These are phyloP conservation scores for Pogonomyrmex barbatus DNA, from an alignment of 1,140 invertebrate species.

Conservation along the genomic window DNA sequence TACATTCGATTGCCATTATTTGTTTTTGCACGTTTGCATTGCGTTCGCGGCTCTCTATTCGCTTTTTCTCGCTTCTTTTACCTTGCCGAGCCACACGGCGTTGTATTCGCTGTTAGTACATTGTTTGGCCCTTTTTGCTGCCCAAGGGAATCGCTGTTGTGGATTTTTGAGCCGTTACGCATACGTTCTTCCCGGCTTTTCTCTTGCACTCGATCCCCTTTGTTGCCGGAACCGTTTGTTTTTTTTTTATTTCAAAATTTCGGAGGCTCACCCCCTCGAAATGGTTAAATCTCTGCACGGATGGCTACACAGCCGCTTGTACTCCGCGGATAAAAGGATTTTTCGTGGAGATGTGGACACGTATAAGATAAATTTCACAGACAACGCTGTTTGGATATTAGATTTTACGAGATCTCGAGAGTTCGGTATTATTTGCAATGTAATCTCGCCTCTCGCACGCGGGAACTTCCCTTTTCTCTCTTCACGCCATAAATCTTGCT, in stretches of 20 bases:
- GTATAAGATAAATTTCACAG: conserved; percentile 18
- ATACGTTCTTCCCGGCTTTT: conserved; percentile 22
- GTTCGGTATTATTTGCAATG: conserved; percentile 24
- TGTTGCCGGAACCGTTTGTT: conserved; percentile 27
- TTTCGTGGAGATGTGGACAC: background rate
- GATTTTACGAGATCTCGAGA: conserved; percentile 13
- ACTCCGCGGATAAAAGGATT: background rate
- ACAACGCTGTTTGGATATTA: conserved; percentile 43
- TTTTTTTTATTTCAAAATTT: background rate
- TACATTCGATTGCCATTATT: conserved; percentile 53
- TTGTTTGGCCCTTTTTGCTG: conserved; percentile 30
- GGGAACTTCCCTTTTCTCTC: background rate
- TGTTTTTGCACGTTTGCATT: conserved; percentile 45
- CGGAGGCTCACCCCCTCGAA: background rate
- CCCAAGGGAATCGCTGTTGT: conserved; percentile 30
- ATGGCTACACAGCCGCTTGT: background rate
- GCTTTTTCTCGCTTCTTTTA: conserved; percentile 42
- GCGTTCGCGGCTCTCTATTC: conserved; percentile 4
- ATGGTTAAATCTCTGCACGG: background rate
- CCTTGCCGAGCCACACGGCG: background rate
- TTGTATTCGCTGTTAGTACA: conserved; percentile 32
- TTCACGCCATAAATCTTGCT: conserved; percentile 61
- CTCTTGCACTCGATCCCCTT: conserved; percentile 18
- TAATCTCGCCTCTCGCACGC: conserved; percentile 8
- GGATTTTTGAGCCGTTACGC: conserved; percentile 44